Base-by-base conservation (phyloP, 2,113 vertebrate genomes). In the Limanda limanda region DNA sequence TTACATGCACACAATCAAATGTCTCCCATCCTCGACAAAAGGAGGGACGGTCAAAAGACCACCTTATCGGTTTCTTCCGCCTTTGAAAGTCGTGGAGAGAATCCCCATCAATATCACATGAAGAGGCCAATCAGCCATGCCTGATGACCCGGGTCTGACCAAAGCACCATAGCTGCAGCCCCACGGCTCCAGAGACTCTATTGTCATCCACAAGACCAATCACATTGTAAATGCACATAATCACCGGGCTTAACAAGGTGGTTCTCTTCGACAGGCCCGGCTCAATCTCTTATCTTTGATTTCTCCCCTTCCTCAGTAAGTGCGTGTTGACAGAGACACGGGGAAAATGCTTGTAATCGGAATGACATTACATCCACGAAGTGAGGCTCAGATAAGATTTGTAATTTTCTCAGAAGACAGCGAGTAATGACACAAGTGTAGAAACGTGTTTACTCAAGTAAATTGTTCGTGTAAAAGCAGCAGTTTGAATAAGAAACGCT, bases 161-260 rank as follows among this genome's bases (percentile, higher is more conserved):
- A 51, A 8, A 31, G 45, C 42, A 21, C 3, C 67, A 25, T 9
- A 18, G 52, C 37, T 35, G 56, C 25, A 18, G 20, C 14, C 4
- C 37, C n/a, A 42, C 6, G 0, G 20, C 56, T 66, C 35, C 12
- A 37, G 15, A 8, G 35, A 18, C 47, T 9, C 15, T 40, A 27
- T 47, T 37, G 2, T 20, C 48, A 65, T 71, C 47, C 14, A 23
- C 25, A 42, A 62, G 47, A 71, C 60, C 70, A 79, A 62, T 74
- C 74, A 65, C 71, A 68, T 60, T 76, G 51, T 51, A 68, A 78
- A 86, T 73, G 68, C 72, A 78, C 55, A 63, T 64, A 72, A 86
- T 79, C 65, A 81, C 35, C 71, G 37, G 54, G 54, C 62, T 62
- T 31, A 74, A 64, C 25, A 71, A 18, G 15, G n/a, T 18, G 7